Conservation (phyloP, 2,888 invertebrate species). For the Noctua janthina region DNA sequence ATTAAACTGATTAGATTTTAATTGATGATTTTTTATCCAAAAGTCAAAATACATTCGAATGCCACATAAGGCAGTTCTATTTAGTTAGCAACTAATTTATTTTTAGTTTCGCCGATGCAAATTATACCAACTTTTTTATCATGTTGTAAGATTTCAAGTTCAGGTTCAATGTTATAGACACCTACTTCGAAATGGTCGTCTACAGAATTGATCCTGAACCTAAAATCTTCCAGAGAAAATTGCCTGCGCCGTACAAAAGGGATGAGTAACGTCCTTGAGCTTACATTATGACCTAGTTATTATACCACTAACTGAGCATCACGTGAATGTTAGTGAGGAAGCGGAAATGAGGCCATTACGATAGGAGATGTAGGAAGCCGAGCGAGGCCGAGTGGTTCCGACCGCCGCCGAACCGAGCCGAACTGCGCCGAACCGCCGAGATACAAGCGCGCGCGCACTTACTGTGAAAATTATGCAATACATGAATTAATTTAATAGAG, state of each 20-base stretch:
- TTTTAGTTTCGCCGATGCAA: not conserved
- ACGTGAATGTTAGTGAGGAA: conserved; percentile 74
- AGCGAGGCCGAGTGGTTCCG: conserved; percentile 77
- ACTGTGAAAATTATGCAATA: conserved; percentile 63
- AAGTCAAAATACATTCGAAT: not conserved
- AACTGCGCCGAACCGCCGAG: conserved; percentile 58
- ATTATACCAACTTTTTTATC: not conserved
- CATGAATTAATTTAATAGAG: conserved; percentile 59
- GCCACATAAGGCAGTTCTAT: not conserved
- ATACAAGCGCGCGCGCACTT: conserved; percentile 40
- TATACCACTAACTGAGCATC: conserved; percentile 64
- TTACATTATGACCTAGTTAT: conserved; percentile 70
- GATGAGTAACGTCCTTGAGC: conserved; percentile 66
- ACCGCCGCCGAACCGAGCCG: conserved; percentile 58
- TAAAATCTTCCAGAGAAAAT: not conserved
- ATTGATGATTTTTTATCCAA: not conserved
- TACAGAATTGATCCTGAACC: not conserved
- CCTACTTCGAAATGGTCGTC: not conserved
- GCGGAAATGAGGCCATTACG: conserved; percentile 77
- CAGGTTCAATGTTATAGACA: not conserved
- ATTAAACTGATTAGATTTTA: no score
- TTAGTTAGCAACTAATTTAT: not conserved
- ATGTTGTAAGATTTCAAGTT: not conserved
- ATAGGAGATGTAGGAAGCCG: conserved; percentile 78
- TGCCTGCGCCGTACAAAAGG: not conserved